Percentiles rank a stretch among this genome's conserved stretches.
Conservation (phyloP, 2,113 vertebrate species). For the Hypocryptadius cinnamomeus region DNA sequence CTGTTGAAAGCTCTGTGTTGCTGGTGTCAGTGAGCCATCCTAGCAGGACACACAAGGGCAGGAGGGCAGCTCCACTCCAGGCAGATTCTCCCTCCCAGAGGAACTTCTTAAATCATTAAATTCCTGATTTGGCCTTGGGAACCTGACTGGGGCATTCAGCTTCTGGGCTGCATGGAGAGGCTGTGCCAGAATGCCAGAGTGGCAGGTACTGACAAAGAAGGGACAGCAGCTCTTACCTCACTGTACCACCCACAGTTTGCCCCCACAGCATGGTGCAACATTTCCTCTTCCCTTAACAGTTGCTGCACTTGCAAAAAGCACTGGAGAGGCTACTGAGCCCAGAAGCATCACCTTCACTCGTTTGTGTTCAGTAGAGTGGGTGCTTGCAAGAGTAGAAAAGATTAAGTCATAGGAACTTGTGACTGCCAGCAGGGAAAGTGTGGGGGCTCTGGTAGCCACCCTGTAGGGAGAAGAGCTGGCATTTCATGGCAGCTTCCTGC, state of each 20-base stretch:
- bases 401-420: not conserved
- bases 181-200: fast-evolving
- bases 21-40: not conserved
- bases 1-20: not conserved
- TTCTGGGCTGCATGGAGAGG: not conserved
- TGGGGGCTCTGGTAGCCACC: fast-evolving
- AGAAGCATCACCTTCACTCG: fast-evolving
- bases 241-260: not conserved
- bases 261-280: not conserved
- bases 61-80: not conserved
- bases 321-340: fast-evolving
- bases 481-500: not conserved
- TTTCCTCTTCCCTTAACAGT: not conserved
- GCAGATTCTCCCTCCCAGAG: not conserved
- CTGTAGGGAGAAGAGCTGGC: fast-evolving
- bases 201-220: fast-evolving
- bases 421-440: fast-evolving
- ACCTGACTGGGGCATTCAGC: not conserved
- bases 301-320: not conserved
- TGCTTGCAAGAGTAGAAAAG: not conserved
- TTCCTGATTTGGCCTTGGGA: not conserved
- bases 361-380: fast-evolving
- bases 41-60: not conserved
- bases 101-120: not conserved
- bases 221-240: not conserved